phyloP scores from a whole-genome alignment of 2,797 vertebrate genomes.

The Schizopygopsis malacanthus region DNA sequence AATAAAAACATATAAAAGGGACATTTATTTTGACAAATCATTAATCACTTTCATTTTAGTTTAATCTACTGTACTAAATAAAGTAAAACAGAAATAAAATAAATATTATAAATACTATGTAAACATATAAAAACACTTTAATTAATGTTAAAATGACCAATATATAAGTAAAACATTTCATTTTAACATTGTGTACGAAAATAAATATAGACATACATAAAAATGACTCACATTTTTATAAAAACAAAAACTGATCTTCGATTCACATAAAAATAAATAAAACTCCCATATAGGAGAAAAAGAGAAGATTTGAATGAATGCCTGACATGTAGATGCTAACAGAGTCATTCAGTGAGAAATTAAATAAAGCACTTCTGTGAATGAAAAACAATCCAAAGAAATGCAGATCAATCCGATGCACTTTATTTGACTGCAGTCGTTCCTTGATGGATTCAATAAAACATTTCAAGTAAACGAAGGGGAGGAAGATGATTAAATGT shows the following conservation, averaged over 20 bases:
- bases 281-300: too few relatives aligned
- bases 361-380: not conserved
- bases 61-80: not conserved
- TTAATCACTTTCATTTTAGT: too few relatives aligned
- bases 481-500: constrained; percentile 9
- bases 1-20: too few relatives aligned
- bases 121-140: too few relatives aligned
- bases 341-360: not conserved
- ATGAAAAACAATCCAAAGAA: not conserved
- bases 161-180: too few relatives aligned
- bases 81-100: not conserved
- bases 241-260: not conserved
- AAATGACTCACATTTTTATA: too few relatives aligned
- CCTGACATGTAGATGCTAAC: not conserved
- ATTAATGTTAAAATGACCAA: too few relatives aligned
- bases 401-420: not conserved
- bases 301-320: not conserved
- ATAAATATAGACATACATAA: not conserved
- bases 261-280: not conserved
- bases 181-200: not conserved
- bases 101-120: not conserved
- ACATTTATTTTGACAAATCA: too few relatives aligned
- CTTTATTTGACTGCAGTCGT: constrained; percentile 8
- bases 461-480: constrained; percentile 16
- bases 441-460: constrained; percentile 4